Evolutionary conservation across 2,888 invertebrate genomes (phyloP).

Genomic region (Calliphora vomitoria): DNA sequence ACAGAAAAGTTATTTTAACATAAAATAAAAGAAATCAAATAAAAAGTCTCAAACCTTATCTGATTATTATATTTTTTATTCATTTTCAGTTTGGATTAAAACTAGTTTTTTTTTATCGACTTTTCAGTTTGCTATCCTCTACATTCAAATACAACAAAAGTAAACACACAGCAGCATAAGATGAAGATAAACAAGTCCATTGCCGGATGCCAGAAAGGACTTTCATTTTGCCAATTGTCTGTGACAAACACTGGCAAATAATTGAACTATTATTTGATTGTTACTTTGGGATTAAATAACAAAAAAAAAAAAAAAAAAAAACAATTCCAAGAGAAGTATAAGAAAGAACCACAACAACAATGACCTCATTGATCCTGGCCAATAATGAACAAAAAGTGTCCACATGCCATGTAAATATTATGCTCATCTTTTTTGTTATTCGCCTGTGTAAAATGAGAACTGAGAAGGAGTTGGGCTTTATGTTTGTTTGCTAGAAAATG

Average conservation of each 20-base stretch:
- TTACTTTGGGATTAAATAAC: constrained; percentile 57
- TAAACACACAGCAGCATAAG: not conserved
- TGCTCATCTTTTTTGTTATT: constrained; percentile 35
- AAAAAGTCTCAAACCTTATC: no score
- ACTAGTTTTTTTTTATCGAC: not conserved
- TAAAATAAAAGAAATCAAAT: no score
- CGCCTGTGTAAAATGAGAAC: not conserved
- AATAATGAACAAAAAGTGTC: constrained; percentile 37
- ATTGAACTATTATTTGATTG: constrained; percentile 64
- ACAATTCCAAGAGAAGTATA: not conserved
- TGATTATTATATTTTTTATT: not conserved
- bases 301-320: not conserved
- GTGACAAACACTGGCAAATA: constrained; percentile 44
- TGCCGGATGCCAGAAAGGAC: not conserved
- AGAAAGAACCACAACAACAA: constrained; percentile 19
- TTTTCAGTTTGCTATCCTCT: not conserved
- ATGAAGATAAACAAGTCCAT: constrained; percentile 11
- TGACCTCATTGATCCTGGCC: constrained; percentile 41
- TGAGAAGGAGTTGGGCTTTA: not conserved
- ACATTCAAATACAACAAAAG: not conserved
- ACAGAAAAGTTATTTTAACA: not conserved
- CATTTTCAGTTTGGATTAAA: not conserved
- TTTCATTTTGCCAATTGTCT: constrained; percentile 49
- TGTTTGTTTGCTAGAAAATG: constrained; percentile 49
- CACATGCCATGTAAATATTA: constrained; percentile 57